Percentiles rank a stretch among this genome's conserved stretches.
These are phyloP conservation scores for Tridacna crocea DNA, from an alignment of 2,888 invertebrate species.

Conservation along the genomic window DNA sequence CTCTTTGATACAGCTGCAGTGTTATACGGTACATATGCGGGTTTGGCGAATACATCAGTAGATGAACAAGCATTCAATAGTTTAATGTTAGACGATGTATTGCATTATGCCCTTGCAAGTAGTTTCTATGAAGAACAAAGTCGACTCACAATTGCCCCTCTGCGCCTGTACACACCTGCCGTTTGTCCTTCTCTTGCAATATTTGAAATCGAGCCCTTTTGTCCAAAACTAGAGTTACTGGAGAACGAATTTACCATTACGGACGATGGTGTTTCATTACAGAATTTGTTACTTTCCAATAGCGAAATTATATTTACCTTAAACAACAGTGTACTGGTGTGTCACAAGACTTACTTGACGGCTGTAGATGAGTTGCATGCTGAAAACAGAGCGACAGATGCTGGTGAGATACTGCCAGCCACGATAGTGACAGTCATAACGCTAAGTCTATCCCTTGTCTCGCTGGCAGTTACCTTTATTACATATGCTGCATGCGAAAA, in stretches of 20 bases:
- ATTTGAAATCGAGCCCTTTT: background rate
- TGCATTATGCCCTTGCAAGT: background rate
- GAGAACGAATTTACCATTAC: background rate
- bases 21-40: background rate
- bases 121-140: background rate
- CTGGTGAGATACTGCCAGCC: background rate
- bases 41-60: background rate
- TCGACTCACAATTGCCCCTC: background rate
- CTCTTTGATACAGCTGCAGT: background rate
- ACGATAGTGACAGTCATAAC: constrained; percentile 34
- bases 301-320: background rate
- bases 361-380: background rate
- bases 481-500: constrained; percentile 28
- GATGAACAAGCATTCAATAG: background rate
- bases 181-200: background rate
- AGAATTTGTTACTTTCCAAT: background rate
- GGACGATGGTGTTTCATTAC: background rate
- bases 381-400: background rate
- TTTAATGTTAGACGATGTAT: background rate
- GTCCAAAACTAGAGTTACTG: constrained; percentile 8
- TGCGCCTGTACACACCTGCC: background rate
- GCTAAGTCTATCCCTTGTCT: constrained; percentile 29
- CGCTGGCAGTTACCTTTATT: constrained; percentile 30
- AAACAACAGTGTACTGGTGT: constrained; percentile 5
- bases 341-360: constrained; percentile 1